phyloP scores from a whole-genome alignment of 2,888 invertebrate genomes.

The Caenorhabditis drosophilae region DNA sequence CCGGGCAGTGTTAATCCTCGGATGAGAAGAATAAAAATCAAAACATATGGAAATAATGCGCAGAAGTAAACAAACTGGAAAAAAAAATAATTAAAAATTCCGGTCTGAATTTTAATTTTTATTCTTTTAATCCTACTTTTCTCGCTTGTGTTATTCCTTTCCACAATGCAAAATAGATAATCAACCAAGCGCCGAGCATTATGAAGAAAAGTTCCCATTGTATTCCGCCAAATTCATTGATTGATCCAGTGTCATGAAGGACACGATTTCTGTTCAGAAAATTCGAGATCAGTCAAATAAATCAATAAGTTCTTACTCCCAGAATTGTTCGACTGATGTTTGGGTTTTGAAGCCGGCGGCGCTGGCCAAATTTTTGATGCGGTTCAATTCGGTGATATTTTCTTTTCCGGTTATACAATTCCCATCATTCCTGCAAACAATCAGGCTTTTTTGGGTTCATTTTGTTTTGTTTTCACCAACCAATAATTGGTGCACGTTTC shows the following conservation, averaged over 20 bases:
- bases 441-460: background rate
- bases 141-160: conserved; percentile 69
- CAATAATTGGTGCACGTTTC: conserved; percentile 66
- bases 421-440: conserved; percentile 41
- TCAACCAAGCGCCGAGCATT: conserved; percentile 64
- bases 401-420: conserved; percentile 58
- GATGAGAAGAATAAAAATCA: conserved; percentile 65
- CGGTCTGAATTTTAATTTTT: too few relatives aligned
- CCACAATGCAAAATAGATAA: conserved; percentile 69
- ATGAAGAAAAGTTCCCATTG: conserved; percentile 68
- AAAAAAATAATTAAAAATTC: conserved; percentile 2
- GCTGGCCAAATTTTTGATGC: conserved; percentile 34
- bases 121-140: conserved; percentile 48
- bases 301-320: conserved; percentile 59
- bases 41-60: conserved; percentile 68
- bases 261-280: conserved; percentile 66
- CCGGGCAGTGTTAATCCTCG: conserved; percentile 68
- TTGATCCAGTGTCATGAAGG: conserved; percentile 59
- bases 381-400: conserved; percentile 32
- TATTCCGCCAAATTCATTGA: conserved; percentile 66
- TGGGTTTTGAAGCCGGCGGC: conserved; percentile 47
- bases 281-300: conserved; percentile 7
- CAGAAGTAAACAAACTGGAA: conserved; percentile 69
- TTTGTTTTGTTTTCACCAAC: conserved; percentile 17
- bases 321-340: conserved; percentile 69